Conservation (phyloP, 1,140 invertebrate species). For the Drosophila simulans region DNA sequence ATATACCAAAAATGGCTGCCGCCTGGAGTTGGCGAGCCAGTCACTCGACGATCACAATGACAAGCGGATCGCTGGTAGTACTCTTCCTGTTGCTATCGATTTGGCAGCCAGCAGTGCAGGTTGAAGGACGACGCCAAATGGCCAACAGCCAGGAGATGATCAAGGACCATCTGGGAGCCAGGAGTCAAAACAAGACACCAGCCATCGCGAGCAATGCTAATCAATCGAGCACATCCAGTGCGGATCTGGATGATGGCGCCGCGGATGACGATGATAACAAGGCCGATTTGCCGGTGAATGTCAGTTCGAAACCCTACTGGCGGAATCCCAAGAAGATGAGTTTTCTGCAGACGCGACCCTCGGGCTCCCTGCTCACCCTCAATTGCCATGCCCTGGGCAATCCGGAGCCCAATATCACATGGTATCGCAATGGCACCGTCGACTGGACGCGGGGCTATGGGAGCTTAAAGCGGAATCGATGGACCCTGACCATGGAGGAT, state of each 20-base stretch:
- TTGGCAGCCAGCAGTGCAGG: slow-evolving; percentile 5
- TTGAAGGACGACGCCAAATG: slow-evolving; percentile 35
- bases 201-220: slow-evolving; percentile 3
- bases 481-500: slow-evolving; percentile 90
- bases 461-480: slow-evolving; percentile 86
- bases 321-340: slow-evolving; percentile 53
- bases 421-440: slow-evolving; percentile 90
- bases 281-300: slow-evolving; percentile 11
- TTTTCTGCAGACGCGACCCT: slow-evolving; percentile 86
- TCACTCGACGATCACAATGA: slow-evolving; percentile 32
- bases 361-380: slow-evolving; percentile 88
- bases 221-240: neutral
- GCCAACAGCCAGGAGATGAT: slow-evolving; percentile 53
- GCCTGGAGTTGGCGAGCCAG: slow-evolving; percentile 15
- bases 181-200: neutral
- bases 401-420: slow-evolving; percentile 91
- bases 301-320: slow-evolving; percentile 47
- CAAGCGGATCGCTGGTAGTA: slow-evolving; percentile 18
- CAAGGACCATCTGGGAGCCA: slow-evolving; percentile 47
- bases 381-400: slow-evolving; percentile 89
- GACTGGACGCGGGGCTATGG: slow-evolving; percentile 86
- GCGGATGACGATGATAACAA: slow-evolving; percentile 51
- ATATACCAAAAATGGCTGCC: slow-evolving; percentile 56
- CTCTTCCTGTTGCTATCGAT: slow-evolving; percentile 20
- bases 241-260: slow-evolving; percentile 17